Evolutionary conservation across 1,140 invertebrate species (phyloP).

Genomic region (Manduca sexta): DNA sequence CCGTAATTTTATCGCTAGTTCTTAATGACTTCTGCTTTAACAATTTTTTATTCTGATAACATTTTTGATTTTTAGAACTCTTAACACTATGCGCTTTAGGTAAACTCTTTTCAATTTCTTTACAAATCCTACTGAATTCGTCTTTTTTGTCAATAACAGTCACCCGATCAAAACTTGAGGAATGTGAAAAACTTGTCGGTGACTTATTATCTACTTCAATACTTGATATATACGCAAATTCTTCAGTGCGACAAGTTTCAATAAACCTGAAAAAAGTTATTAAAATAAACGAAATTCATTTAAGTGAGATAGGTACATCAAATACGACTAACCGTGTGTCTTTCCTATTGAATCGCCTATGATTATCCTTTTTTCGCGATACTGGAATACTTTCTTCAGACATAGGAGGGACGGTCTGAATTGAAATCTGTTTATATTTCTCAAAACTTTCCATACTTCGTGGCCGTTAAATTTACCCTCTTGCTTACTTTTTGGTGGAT

Average conservation of each 20-base stretch:
- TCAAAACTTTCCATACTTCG: conserved; percentile 54
- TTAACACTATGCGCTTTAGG: conserved; percentile 1
- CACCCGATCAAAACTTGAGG: conserved; percentile 49
- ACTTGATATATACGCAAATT: conserved; percentile 52
- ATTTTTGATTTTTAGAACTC: conserved; percentile 7
- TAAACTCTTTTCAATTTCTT: conserved; percentile 19
- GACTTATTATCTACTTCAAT: conserved; percentile 33
- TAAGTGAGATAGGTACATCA: too few species aligned
- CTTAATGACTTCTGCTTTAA: not conserved
- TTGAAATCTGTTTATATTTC: conserved; percentile 50
- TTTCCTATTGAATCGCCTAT: conserved; percentile 22
- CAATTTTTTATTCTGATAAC: not conserved
- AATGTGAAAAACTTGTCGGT: conserved; percentile 31
- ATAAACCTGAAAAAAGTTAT: conserved; percentile 34
- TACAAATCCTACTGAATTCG: conserved; percentile 20
- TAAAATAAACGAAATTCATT: too few species aligned
- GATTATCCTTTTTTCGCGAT: conserved; percentile 27
- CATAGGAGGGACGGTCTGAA: conserved; percentile 41
- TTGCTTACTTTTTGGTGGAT: conserved; percentile 2
- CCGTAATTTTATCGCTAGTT: not conserved
- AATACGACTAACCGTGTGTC: conserved; percentile 12
- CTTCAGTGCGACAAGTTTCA: conserved; percentile 51
- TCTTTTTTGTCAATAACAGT: conserved; percentile 52
- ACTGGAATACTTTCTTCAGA: conserved; percentile 37
- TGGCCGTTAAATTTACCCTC: conserved; percentile 19